Evolutionary conservation across 2,113 vertebrate species (phyloP).

Genomic region (Centropus bengalensis): DNA sequence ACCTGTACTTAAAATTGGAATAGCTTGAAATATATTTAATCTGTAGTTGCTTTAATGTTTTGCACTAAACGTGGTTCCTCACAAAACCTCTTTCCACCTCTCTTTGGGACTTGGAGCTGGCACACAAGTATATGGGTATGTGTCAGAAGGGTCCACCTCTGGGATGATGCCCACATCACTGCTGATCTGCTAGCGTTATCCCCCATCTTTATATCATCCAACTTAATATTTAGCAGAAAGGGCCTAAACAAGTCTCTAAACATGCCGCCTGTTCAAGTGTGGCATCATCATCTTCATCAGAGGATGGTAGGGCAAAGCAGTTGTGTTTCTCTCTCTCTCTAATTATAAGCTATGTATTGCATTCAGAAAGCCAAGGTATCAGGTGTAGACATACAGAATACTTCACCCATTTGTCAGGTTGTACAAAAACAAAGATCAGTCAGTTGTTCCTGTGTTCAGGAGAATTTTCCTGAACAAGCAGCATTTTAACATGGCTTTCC

Average conservation of each 20-base stretch:
- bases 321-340: background rate
- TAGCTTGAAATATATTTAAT: background rate
- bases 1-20: background rate
- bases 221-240: background rate
- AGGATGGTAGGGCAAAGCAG: background rate
- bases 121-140: background rate
- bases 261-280: rapidly evolving
- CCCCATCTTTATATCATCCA: background rate
- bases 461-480: background rate
- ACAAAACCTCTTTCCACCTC: background rate
- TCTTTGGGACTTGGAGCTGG: background rate
- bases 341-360: background rate
- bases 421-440: background rate
- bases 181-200: background rate
- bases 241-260: background rate
- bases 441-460: background rate
- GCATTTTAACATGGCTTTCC: background rate
- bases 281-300: background rate
- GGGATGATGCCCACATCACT: background rate
- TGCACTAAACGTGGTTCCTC: background rate
- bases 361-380: background rate
- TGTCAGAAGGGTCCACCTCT: background rate
- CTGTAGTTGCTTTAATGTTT: background rate
- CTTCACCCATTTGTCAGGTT: background rate
- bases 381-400: background rate